Base-by-base conservation (phyloP, 2,797 vertebrate species). In the Lacerta bilineata region DNA sequence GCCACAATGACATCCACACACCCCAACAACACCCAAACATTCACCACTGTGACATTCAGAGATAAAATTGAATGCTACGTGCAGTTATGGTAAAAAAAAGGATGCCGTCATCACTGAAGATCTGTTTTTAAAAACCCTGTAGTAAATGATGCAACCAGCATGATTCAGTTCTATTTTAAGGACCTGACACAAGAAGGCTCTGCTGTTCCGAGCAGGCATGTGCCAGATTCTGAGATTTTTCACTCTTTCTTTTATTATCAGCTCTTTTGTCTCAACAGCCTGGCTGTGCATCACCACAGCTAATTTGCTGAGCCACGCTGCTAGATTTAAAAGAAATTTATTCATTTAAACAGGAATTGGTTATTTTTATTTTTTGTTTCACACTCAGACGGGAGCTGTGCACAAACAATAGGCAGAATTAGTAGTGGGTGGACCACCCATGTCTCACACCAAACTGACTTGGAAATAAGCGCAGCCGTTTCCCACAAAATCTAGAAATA, bases 101-200 rank as follows among this genome's bases (percentile, higher is more conserved):
- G 87, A 92, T 84, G 85, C 43, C 69, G 4, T 33, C 75, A 88
- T 55, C 4, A 0, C 66, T 36, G 33, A 23, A 85, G 8, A 2
- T 0, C 0, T 76, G 83, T 86, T 91, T 91, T 86, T 76, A 5
- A 72, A 74, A 91, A 61, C 7, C 36, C 4, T 89, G 29, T 61
- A 75, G 84, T 85, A 90, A 91, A 55, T 78, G 86, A 93, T 87
- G 89, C 55, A 94, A 93, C 4, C 27, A 36, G 25, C 84, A 33
- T 89, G 83, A 91, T 69, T 90, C 84, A 80, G 41, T 87, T 83
- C 43, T 89, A 85, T 66, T 86, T 90, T 90, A 46, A 83, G 84
- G 59, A 84, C 90, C 88, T 92, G 89, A 86, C 81, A 84, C 25
- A 69, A 90, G 88, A 88, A 27, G 55, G 69, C 71, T 17, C 0